Evolutionary conservation across 2,888 invertebrate genomes (phyloP).

Genomic region (Calliphora vomitoria): DNA sequence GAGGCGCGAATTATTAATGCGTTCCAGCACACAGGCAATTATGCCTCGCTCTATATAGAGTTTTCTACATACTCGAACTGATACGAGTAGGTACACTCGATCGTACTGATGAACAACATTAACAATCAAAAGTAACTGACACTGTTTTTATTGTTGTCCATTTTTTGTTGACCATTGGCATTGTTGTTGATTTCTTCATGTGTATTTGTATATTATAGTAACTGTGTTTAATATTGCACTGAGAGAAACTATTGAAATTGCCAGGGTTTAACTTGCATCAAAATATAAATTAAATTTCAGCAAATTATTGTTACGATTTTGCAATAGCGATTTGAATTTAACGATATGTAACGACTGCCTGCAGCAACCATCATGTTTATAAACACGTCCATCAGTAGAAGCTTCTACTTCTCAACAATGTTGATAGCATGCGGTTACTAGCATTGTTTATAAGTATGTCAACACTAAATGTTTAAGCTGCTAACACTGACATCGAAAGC

Average conservation of each 20-base stretch:
- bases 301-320: no score
- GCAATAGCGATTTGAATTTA: no score
- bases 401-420: no score
- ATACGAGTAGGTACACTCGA: background rate
- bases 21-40: constrained; percentile 73
- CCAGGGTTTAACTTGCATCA: no score
- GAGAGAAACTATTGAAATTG: background rate
- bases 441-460: no score
- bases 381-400: no score
- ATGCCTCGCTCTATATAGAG: constrained; percentile 68
- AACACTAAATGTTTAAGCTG: no score
- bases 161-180: background rate
- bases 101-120: constrained; percentile 42
- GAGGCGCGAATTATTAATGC: constrained; percentile 76
- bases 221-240: background rate
- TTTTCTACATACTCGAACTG: constrained; percentile 51
- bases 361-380: no score
- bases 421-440: no score
- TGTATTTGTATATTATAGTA: constrained; percentile 30
- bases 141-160: constrained; percentile 23
- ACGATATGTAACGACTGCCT: no score
- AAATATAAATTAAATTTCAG: no score
- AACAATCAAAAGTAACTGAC: constrained; percentile 62
- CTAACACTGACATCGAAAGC: no score
- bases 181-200: constrained; percentile 9